Evolutionary conservation across 2,113 vertebrate genomes (phyloP).

Genomic region (Candoia aspera): DNA sequence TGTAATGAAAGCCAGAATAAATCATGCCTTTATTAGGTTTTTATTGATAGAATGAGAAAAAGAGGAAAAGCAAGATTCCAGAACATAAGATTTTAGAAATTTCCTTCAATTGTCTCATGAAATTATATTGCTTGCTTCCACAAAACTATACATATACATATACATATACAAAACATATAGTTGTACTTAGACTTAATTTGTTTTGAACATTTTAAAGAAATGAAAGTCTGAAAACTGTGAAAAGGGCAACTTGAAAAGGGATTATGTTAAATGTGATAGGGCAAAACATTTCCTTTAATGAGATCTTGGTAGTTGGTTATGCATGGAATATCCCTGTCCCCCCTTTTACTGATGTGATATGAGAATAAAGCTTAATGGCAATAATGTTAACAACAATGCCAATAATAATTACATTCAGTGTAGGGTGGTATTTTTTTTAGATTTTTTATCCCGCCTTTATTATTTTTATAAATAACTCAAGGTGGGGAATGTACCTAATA

Average conservation of each 20-base stretch:
- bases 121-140: neutral
- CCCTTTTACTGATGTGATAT: neutral
- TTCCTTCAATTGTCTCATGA: neutral
- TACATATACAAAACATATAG: too few species aligned
- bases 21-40: neutral
- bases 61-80: neutral
- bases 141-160: neutral
- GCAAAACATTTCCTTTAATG: neutral
- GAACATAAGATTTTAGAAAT: neutral
- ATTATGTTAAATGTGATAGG: neutral
- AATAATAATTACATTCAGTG: neutral
- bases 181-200: too few species aligned
- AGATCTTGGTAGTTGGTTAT: neutral
- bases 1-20: slow-evolving; percentile 19
- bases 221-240: too few species aligned
- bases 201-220: too few species aligned
- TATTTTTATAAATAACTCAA: too few species aligned
- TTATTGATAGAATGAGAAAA: neutral
- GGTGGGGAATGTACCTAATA: too few species aligned
- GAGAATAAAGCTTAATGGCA: neutral
- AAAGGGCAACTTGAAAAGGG: too few species aligned
- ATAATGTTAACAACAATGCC: neutral
- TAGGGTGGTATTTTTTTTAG: too few species aligned
- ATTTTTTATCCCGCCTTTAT: too few species aligned
- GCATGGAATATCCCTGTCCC: neutral